Evolutionary conservation across 2,888 invertebrate species (phyloP).

Genomic region (Drosophila helvetica): DNA sequence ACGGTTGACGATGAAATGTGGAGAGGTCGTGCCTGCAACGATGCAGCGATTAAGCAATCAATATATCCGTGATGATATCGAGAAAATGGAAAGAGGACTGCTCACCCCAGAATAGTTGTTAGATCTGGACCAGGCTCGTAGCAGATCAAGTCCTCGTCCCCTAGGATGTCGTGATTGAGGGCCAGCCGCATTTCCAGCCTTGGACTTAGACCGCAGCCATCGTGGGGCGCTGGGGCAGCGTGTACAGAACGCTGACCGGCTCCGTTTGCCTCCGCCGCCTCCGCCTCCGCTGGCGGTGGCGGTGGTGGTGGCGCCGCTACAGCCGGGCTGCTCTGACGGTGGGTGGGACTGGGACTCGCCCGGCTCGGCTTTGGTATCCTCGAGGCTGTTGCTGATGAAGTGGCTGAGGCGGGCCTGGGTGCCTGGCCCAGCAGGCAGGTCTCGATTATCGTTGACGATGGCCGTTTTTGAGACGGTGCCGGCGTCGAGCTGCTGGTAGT

Average conservation of each 20-base stretch:
- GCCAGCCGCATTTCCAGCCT: conserved; percentile 88
- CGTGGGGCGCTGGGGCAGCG: conserved; percentile 70
- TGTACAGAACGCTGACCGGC: conserved; percentile 54
- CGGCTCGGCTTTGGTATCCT: conserved; percentile 72
- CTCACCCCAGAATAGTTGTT: conserved; percentile 84
- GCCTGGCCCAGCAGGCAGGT: conserved; percentile 81
- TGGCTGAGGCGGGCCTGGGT: conserved; percentile 75
- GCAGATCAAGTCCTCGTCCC: conserved; percentile 85
- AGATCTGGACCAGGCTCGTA: conserved; percentile 85
- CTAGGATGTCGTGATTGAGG: conserved; percentile 85
- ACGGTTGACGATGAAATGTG: conserved; percentile 84
- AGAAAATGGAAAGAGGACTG: no score
- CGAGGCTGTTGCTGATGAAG: conserved; percentile 83
- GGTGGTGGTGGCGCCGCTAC: conserved; percentile 12
- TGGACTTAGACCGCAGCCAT: conserved; percentile 86
- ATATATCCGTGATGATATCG: no score
- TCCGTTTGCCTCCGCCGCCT: conserved; percentile 51
- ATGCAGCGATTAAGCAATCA: neutral
- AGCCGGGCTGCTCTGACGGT: conserved; percentile 30
- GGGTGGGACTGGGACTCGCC: conserved; percentile 53
- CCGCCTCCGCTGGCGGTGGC: conserved; percentile 6
- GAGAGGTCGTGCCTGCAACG: conserved; percentile 84
- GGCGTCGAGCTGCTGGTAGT: conserved; percentile 63
- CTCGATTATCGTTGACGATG: conserved; percentile 83
- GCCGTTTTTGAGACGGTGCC: conserved; percentile 73